phyloP scores from a whole-genome alignment of 2,888 invertebrate genomes.

The Lobophora halterata region DNA sequence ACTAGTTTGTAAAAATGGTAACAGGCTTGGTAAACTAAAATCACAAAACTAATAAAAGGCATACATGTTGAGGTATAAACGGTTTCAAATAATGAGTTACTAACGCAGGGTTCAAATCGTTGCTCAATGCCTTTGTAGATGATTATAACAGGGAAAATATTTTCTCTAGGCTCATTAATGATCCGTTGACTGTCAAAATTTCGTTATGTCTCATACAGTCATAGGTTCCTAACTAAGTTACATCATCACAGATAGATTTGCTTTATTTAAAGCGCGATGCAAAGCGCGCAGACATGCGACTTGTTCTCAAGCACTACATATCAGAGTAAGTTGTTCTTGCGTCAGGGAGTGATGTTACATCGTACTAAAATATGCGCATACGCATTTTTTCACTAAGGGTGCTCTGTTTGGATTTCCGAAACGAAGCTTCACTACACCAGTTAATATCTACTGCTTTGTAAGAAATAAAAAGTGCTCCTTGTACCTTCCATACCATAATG shows the following conservation, averaged over 20 bases:
- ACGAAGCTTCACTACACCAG: conserved; percentile 32
- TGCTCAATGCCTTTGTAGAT: conserved; percentile 31
- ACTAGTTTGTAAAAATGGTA: conserved; percentile 54
- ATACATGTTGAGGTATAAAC: conserved; percentile 44
- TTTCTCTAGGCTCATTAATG: conserved; percentile 22
- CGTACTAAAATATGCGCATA: too few relatives aligned
- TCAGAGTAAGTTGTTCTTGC: not conserved
- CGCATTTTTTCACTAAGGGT: too few relatives aligned
- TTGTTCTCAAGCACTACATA: too few relatives aligned
- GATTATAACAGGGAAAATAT: conserved; percentile 45
- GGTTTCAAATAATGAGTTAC: conserved; percentile 30
- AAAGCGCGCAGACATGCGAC: conserved; percentile 52
- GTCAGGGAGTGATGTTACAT: too few relatives aligned
- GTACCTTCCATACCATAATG: conserved; percentile 6
- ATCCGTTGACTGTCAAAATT: conserved; percentile 43
- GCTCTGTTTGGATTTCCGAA: conserved; percentile 11
- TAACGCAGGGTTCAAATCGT: conserved; percentile 5
- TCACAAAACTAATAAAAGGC: conserved; percentile 48
- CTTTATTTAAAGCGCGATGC: conserved; percentile 60
- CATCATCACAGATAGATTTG: conserved; percentile 79
- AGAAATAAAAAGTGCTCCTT: conserved; percentile 6
- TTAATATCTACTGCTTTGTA: too few relatives aligned
- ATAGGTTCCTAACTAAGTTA: conserved; percentile 71
- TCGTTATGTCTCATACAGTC: conserved; percentile 55
- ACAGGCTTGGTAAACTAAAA: conserved; percentile 54